A percentile compares a stretch with the other conserved stretches of the same genome.
These are phyloP conservation scores for Ormyrus rosae DNA, from an alignment of 2,888 invertebrate species.

Conservation along the genomic window DNA sequence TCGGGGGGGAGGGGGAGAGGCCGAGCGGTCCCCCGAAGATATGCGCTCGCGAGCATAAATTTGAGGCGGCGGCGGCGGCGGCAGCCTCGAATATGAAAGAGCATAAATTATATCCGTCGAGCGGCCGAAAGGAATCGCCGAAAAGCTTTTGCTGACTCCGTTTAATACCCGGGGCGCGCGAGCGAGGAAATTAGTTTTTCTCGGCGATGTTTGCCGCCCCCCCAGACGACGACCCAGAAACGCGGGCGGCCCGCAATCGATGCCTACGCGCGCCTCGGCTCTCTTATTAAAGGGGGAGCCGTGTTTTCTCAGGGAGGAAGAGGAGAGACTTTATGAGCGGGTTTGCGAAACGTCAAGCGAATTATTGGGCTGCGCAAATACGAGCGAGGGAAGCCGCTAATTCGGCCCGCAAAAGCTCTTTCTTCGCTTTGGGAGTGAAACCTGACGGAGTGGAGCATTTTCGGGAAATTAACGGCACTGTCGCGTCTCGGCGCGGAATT, in stretches of 20 bases:
- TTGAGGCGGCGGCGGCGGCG: slow-evolving; percentile 9
- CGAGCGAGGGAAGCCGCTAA: no score
- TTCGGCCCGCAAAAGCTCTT: not conserved
- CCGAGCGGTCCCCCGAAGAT: slow-evolving; percentile 23
- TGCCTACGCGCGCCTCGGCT: not conserved
- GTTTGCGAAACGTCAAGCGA: slow-evolving; percentile 24
- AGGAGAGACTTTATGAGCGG: slow-evolving; percentile 9
- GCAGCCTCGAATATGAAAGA: slow-evolving; percentile 69
- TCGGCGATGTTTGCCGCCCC: not conserved
- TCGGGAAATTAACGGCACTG: slow-evolving; percentile 25
- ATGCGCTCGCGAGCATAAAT: slow-evolving; percentile 47
- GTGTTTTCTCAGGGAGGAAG: no score
- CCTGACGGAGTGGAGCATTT: not conserved
- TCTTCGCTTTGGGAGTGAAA: not conserved
- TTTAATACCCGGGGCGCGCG: slow-evolving; percentile 63
- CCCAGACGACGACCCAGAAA: not conserved
- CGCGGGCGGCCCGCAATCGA: not conserved
- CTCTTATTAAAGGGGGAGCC: not conserved
- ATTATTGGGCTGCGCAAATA: slow-evolving; percentile 24
- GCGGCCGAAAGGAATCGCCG: slow-evolving; percentile 63
- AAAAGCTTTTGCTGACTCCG: slow-evolving; percentile 70
- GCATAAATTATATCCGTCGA: slow-evolving; percentile 67
- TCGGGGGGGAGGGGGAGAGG: no score
- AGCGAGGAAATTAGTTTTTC: slow-evolving; percentile 68
- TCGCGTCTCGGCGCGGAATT: not conserved